Evolutionary conservation across 2,888 invertebrate genomes (phyloP).

Genomic region (Himalopsyche japonica): DNA sequence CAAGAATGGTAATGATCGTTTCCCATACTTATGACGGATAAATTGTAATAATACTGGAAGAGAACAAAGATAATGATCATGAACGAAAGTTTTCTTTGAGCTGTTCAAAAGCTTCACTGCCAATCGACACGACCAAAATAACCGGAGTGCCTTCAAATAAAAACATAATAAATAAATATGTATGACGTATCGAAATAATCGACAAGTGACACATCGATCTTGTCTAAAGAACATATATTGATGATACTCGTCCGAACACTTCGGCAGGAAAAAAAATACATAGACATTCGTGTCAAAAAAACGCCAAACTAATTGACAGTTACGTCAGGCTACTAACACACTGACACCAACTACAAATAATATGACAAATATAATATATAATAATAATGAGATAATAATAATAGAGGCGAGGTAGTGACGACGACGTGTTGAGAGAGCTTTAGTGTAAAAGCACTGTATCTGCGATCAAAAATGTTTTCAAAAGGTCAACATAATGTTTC

Average conservation of each 20-base stretch:
- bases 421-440: too few relatives aligned
- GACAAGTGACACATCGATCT: background rate
- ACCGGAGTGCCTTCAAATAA: background rate
- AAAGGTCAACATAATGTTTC: too few relatives aligned
- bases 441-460: too few relatives aligned
- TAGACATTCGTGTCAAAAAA: background rate
- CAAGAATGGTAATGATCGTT: too few relatives aligned
- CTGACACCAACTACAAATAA: background rate
- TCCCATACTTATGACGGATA: too few relatives aligned
- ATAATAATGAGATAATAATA: background rate
- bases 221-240: background rate
- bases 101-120: too few relatives aligned
- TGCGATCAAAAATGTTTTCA: too few relatives aligned
- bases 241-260: background rate
- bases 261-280: background rate
- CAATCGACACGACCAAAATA: too few relatives aligned
- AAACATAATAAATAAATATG: background rate
- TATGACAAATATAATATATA: background rate
- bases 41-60: too few relatives aligned
- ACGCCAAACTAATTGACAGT: background rate
- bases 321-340: background rate
- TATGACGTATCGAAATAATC: background rate
- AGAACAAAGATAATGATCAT: too few relatives aligned
- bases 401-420: too few relatives aligned
- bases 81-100: too few relatives aligned